Evolutionary conservation across 2,888 invertebrate species (phyloP).

Genomic region (Amphipyra tragopoginis): DNA sequence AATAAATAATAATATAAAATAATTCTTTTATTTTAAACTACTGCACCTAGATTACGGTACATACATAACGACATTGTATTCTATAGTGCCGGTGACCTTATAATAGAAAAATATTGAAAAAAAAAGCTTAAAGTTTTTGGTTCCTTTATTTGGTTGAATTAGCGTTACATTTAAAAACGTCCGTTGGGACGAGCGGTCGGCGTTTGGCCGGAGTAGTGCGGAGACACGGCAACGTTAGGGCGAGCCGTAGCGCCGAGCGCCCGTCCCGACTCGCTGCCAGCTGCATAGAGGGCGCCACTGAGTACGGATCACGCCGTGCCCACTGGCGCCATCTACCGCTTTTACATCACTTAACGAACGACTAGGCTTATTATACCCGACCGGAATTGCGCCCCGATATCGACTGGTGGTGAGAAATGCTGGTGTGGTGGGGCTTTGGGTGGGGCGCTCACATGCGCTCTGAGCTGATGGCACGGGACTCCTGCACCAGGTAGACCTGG

Average conservation of each 20-base stretch:
- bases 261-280: slow-evolving; percentile 76
- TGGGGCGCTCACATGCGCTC: slow-evolving; percentile 74
- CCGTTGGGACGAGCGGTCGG: slow-evolving; percentile 83
- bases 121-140: slow-evolving; percentile 84
- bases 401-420: slow-evolving; percentile 83
- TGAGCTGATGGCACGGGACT: slow-evolving; percentile 92
- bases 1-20: slow-evolving; percentile 89
- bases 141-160: slow-evolving; percentile 86
- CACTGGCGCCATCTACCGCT: slow-evolving; percentile 71
- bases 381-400: slow-evolving; percentile 86
- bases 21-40: slow-evolving; percentile 84
- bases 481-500: slow-evolving; percentile 97
- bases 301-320: slow-evolving; percentile 29
- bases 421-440: slow-evolving; percentile 76
- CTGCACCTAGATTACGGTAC: slow-evolving; percentile 79
- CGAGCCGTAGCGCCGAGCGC: slow-evolving; percentile 82
- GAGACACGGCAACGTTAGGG: slow-evolving; percentile 86
- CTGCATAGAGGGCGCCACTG: slow-evolving; percentile 66
- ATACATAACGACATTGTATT: slow-evolving; percentile 74
- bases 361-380: slow-evolving; percentile 88
- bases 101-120: slow-evolving; percentile 85
- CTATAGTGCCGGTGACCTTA: slow-evolving; percentile 81
- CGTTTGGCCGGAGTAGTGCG: slow-evolving; percentile 76
- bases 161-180: slow-evolving; percentile 77
- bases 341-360: slow-evolving; percentile 84